A percentile compares a stretch with the other conserved stretches of the same genome.
phyloP scores from a whole-genome alignment of 2,888 invertebrate genomes.

The Pasiphila rectangulata region DNA sequence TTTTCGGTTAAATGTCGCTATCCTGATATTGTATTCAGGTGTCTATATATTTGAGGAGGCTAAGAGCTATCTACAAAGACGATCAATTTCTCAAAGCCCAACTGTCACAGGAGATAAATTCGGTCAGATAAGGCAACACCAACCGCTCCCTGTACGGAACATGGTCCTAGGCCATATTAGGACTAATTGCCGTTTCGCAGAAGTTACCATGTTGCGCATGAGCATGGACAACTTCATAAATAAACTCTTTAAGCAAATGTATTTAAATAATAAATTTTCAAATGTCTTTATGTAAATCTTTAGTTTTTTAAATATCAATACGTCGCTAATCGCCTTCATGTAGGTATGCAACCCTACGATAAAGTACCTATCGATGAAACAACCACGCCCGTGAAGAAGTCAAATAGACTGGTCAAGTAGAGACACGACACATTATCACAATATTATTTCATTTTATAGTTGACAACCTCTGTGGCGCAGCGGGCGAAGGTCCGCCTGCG shows the following conservation, averaged over 20 bases:
- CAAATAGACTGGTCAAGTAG: too few relatives aligned
- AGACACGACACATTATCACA: too few relatives aligned
- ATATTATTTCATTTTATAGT: too few relatives aligned
- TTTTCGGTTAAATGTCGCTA: too few relatives aligned
- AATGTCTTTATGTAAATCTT: neutral
- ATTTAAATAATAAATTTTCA: slow-evolving; percentile 1
- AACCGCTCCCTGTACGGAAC: slow-evolving; percentile 33
- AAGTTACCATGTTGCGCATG: slow-evolving; percentile 24
- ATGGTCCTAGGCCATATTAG: slow-evolving; percentile 32
- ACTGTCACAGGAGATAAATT: slow-evolving; percentile 33
- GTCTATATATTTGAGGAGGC: neutral
- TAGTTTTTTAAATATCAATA: neutral
- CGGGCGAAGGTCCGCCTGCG: too few relatives aligned
- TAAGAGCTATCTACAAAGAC: slow-evolving; percentile 31
- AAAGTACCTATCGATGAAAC: too few relatives aligned
- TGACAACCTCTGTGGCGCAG: too few relatives aligned
- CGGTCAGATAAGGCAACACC: slow-evolving; percentile 39
- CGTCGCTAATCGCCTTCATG: neutral
- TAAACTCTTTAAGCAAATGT: neutral
- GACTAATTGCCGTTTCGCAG: slow-evolving; percentile 21
- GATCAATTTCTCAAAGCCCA: slow-evolving; percentile 16
- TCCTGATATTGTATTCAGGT: too few relatives aligned
- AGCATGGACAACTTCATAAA: slow-evolving; percentile 17
- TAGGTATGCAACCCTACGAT: neutral
- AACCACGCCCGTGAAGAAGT: too few relatives aligned